These are phyloP conservation scores for Mastomys coucha DNA, from an alignment of 2,113 vertebrate genomes.

Conservation along the genomic window DNA sequence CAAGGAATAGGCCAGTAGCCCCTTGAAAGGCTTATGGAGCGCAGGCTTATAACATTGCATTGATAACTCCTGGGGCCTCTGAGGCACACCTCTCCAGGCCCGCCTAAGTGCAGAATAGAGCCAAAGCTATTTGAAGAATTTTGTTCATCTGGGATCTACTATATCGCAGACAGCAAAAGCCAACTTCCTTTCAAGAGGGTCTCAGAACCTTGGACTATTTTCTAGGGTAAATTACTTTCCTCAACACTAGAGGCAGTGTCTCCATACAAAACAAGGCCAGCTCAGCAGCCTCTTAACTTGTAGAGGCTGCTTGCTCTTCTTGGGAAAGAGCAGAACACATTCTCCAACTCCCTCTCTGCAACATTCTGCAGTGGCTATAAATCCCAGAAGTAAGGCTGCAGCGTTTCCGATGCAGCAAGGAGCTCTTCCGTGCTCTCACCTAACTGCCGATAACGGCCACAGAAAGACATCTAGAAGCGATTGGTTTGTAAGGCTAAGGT, in stretches of 20 bases:
- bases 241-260: conserved; percentile 70
- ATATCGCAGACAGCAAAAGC: conserved; percentile 53
- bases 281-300: not conserved
- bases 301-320: not conserved
- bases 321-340: not conserved
- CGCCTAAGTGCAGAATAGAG: conserved; percentile 35
- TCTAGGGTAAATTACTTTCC: not conserved
- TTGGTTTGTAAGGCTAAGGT: not conserved
- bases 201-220: conserved; percentile 2
- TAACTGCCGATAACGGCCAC: not conserved
- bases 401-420: not conserved
- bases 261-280: not conserved
- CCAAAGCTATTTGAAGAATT: not conserved
- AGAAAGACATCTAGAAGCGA: not conserved
- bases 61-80: not conserved
- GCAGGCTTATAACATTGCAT: not conserved
- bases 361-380: not conserved
- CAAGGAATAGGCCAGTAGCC: not conserved
- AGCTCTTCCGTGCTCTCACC: not conserved
- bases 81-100: not conserved
- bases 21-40: not conserved
- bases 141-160: conserved; percentile 35
- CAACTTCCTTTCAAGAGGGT: conserved; percentile 64
- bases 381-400: no score
- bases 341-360: not conserved